Evolutionary conservation across 2,113 vertebrate genomes (phyloP).

Genomic region (Noturus placidus): DNA sequence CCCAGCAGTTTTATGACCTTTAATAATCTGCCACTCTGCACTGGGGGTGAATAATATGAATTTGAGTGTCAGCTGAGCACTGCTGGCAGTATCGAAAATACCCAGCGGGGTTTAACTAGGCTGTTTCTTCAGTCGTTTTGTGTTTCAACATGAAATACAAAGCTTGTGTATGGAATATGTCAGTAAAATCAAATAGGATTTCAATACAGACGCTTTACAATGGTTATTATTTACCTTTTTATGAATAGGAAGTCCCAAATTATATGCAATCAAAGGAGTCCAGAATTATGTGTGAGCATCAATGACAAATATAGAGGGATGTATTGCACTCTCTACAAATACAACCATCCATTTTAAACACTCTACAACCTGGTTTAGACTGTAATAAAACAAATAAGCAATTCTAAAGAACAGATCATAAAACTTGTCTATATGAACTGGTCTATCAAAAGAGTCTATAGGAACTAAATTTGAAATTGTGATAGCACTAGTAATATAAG

Average conservation of each 20-base stretch:
- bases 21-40: slow-evolving; percentile 49
- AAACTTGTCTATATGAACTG: not conserved
- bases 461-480: not conserved
- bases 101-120: slow-evolving; percentile 31
- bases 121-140: not conserved
- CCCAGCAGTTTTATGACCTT: slow-evolving; percentile 54
- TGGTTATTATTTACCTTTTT: not conserved
- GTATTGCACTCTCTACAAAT: slow-evolving; percentile 4
- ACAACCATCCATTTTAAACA: not conserved
- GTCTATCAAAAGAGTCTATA: not conserved
- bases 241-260: not conserved
- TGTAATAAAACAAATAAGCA: not conserved
- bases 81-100: slow-evolving; percentile 42
- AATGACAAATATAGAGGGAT: not conserved
- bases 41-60: slow-evolving; percentile 44
- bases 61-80: slow-evolving; percentile 41
- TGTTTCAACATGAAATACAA: not conserved
- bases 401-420: not conserved
- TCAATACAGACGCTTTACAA: not conserved
- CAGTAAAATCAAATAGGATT: slow-evolving; percentile 2
- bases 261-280: not conserved
- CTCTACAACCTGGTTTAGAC: not conserved
- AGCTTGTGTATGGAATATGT: not conserved
- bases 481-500: not conserved
- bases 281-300: not conserved